phyloP scores from a whole-genome alignment of 1,140 invertebrate genomes.

The Eufriesea mexicana region DNA sequence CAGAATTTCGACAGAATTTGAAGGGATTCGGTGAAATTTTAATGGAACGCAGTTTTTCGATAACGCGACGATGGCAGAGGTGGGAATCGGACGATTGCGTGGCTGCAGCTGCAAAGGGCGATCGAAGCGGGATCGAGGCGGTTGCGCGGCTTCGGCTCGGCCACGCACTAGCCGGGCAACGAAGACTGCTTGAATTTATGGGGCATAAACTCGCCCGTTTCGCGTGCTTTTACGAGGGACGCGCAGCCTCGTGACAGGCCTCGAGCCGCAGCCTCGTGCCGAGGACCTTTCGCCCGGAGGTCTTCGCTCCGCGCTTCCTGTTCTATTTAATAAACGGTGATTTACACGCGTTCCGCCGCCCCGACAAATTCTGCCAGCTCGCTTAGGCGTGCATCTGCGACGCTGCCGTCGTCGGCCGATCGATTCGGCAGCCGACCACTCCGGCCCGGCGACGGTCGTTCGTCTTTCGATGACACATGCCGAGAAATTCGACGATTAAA shows the following conservation, averaged over 20 bases:
- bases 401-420: not conserved
- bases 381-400: not conserved
- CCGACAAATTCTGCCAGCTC: slow-evolving; percentile 33
- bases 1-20: not conserved
- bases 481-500: slow-evolving; percentile 25
- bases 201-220: slow-evolving; percentile 76
- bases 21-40: not conserved
- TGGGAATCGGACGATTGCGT: not conserved
- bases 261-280: slow-evolving; percentile 30
- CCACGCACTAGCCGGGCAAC: slow-evolving; percentile 62
- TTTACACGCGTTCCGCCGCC: slow-evolving; percentile 65
- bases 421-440: not conserved
- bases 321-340: slow-evolving; percentile 71
- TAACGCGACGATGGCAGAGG: not conserved
- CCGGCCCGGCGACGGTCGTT: not conserved
- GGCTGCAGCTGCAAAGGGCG: not conserved
- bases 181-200: slow-evolving; percentile 78
- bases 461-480: slow-evolving; percentile 1
- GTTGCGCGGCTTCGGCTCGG: slow-evolving; percentile 50
- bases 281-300: slow-evolving; percentile 35
- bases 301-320: slow-evolving; percentile 54
- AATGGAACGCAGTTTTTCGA: not conserved
- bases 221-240: slow-evolving; percentile 73
- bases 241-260: slow-evolving; percentile 69
- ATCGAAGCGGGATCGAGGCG: slow-evolving; percentile 17